phyloP scores from a whole-genome alignment of 2,888 invertebrate genomes.

The Ephialtes manifestator region DNA sequence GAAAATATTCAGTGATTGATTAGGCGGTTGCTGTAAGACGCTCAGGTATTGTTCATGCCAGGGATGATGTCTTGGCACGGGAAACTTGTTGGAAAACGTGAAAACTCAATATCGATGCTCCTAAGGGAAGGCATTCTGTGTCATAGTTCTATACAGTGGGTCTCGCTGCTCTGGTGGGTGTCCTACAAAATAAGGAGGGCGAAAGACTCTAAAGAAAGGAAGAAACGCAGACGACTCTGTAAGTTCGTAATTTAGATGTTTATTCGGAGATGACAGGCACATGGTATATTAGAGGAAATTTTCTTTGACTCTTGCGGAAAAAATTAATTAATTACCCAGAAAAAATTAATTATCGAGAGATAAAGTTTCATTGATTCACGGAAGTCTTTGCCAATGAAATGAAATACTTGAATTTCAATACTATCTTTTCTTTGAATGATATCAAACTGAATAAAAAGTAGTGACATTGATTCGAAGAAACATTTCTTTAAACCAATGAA shows the following conservation, averaged over 20 bases:
- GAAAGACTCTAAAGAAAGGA: slow-evolving; percentile 52
- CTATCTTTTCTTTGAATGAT: too few species aligned
- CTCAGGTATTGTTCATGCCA: background rate
- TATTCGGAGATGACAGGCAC: background rate
- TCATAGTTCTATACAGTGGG: slow-evolving; percentile 22
- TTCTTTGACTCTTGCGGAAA: background rate
- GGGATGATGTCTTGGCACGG: slow-evolving; percentile 5
- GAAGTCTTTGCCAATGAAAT: too few species aligned
- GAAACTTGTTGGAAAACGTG: slow-evolving; percentile 27
- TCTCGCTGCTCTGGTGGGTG: slow-evolving; percentile 17
- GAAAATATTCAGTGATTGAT: too few species aligned
- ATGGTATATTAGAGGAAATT: background rate
- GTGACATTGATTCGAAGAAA: too few species aligned
- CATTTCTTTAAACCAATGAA: too few species aligned
- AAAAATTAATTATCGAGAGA: too few species aligned
- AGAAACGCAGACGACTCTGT: slow-evolving; percentile 40
- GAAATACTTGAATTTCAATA: too few species aligned
- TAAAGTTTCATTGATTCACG: too few species aligned
- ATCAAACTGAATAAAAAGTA: too few species aligned
- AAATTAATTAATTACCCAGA: background rate
- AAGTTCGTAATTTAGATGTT: slow-evolving; percentile 69
- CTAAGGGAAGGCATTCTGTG: background rate
- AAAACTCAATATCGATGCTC: slow-evolving; percentile 22
- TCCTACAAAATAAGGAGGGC: slow-evolving; percentile 37
- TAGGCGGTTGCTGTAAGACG: background rate